Evolutionary conservation across 2,797 vertebrate species (phyloP), one percentile per base, ranked within the genome.

Genomic region (Linurgus olivaceus): DNA sequence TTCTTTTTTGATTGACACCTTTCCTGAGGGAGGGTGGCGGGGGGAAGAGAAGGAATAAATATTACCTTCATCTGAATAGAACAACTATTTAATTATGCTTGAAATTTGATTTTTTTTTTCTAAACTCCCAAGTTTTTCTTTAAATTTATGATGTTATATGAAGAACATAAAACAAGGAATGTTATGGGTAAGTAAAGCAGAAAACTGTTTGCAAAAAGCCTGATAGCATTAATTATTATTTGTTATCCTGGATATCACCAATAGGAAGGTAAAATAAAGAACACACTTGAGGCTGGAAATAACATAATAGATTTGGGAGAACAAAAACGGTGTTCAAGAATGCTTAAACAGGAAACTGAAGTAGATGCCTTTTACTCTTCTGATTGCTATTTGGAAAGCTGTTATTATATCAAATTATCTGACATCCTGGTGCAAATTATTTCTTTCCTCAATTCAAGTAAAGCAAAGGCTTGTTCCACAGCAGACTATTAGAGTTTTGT

Each of bases 1-100:
- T 97, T 99, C 99, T 97, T 99, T 99, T 97, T 98, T 98, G 93
- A 99, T 99, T 61, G 99, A 98, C 90, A 99, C 99, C 96, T 99
- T 99, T 89, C 99, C 99, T 99, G 93, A 67, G 92, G 93, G 81
- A 24, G 63, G n/a, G 45, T 23, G 33, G 82, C 84, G 88, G 59
- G 55, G 38, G 38, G 63, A 50, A 94, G 44, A 92, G 7, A 94
- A 83, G 28, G 17, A 63, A 63, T 73, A 89, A 77, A 57, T 70
- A 77, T 28, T 26, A 70, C 72, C 37, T 62, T 75, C 51, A 90
- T 35, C 11, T 62, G 12, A 77, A 74, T 1, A 67, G 15, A 31
- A 67, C 7, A 62, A 78, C 23, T 47, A 86, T 58, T 67, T 80
- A 48, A 89, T 67, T 33, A 90, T 44, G 79, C 35, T 17, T 48